Percentiles rank a stretch among this genome's conserved stretches.
phyloP scores from a whole-genome alignment of 2,797 vertebrate genomes.

The Neosilurus mollespiculum region DNA sequence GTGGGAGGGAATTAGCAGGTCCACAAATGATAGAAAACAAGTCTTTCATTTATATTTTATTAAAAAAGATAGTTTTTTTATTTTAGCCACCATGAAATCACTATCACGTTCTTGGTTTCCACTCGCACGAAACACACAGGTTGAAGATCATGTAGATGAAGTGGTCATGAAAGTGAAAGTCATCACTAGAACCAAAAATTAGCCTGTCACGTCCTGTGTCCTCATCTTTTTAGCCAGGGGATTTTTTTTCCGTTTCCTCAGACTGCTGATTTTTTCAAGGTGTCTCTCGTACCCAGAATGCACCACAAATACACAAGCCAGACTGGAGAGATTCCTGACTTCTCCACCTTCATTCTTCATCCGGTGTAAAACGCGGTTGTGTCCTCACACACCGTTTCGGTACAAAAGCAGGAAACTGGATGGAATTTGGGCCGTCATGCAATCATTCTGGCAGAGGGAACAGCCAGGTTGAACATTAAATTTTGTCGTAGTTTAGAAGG shows the following conservation, averaged over 20 bases:
- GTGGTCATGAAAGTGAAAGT: not conserved
- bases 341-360: not conserved
- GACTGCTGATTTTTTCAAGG: not conserved
- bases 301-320: no score
- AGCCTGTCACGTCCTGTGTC: not conserved
- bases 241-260: not conserved
- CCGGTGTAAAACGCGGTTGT: not conserved
- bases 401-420: not conserved
- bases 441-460: not conserved
- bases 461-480: slow-evolving; percentile 1
- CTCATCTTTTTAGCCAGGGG: not conserved
- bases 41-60: no score
- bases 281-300: not conserved
- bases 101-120: no score
- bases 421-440: not conserved
- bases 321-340: not conserved
- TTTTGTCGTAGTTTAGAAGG: no score
- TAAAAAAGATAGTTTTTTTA: not conserved
- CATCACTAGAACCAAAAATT: not conserved
- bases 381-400: not conserved
- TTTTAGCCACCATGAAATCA: not conserved
- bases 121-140: not conserved
- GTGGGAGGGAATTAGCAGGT: not conserved
- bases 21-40: no score
- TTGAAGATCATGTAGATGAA: not conserved